Percentiles rank a stretch among this genome's conserved stretches.
Evolutionary conservation across 2,113 vertebrate genomes (phyloP).

Genomic region (Crotalus viridis): DNA sequence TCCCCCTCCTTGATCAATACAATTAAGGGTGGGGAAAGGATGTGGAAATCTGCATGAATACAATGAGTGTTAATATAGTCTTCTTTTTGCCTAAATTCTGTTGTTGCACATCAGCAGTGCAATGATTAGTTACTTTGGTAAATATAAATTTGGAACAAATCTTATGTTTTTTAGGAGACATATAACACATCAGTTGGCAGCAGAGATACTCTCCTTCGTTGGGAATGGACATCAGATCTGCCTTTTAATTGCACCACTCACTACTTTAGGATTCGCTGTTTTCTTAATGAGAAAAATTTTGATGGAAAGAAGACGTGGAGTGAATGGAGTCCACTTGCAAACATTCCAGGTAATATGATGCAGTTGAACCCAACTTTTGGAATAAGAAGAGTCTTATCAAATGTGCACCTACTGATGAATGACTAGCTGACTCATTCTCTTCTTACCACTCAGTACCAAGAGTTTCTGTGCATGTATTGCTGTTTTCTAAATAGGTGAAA

Average conservation of each 20-base stretch:
- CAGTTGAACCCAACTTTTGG: background rate
- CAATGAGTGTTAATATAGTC: background rate
- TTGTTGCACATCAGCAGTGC: background rate
- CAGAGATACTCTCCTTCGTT: slow-evolving; percentile 53
- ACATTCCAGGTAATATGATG: slow-evolving; percentile 62
- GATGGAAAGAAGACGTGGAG: slow-evolving; percentile 69
- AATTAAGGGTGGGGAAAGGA: background rate
- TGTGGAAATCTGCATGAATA: background rate
- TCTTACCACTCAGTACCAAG: background rate
- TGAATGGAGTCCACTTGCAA: slow-evolving; percentile 66
- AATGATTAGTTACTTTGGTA: background rate
- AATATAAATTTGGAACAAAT: background rate
- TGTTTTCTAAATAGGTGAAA: background rate
- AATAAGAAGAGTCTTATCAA: background rate
- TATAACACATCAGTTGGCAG: slow-evolving; percentile 55
- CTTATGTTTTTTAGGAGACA: slow-evolving; percentile 49
- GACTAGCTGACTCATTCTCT: background rate
- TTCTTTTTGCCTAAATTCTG: background rate
- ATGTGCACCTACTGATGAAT: background rate
- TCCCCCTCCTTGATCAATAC: background rate
- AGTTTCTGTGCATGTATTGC: background rate
- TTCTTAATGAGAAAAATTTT: slow-evolving; percentile 59
- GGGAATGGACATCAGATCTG: slow-evolving; percentile 75
- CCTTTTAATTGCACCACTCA: slow-evolving; percentile 72
- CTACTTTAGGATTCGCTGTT: slow-evolving; percentile 65